A percentile compares a stretch with the other conserved stretches of the same genome.
These are phyloP conservation scores for Aurelia aurita complex sp. Pacific DNA, from an alignment of 30 jellyfish, hydroid and myxozoan genomes.

Conservation along the genomic window DNA sequence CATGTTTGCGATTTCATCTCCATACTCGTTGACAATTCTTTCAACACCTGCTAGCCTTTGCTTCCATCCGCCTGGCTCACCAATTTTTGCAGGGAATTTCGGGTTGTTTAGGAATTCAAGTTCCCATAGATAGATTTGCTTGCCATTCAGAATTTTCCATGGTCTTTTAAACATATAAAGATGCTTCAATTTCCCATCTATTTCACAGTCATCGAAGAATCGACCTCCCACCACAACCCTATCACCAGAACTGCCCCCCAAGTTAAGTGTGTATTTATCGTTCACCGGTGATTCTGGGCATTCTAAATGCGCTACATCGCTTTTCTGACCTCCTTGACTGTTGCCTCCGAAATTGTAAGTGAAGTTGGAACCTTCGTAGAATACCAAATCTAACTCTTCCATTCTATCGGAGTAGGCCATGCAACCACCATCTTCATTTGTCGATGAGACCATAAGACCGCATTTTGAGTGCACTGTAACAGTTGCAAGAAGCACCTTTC, in stretches of 20 bases:
- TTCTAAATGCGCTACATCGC: background rate
- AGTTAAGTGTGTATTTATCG: background rate
- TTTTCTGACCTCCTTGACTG: background rate
- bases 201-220: conserved; percentile 7
- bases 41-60: conserved; percentile 23
- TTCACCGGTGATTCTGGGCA: conserved; percentile 4
- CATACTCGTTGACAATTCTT: conserved; percentile 31
- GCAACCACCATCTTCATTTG: background rate
- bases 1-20: conserved; percentile 1
- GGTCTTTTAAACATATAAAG: background rate
- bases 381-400: background rate
- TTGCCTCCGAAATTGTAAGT: background rate
- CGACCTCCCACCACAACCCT: background rate
- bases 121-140: background rate
- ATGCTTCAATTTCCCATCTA: background rate
- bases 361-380: background rate
- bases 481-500: conserved; percentile 25
- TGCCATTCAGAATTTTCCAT: conserved; percentile 14
- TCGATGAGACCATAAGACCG: background rate
- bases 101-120: background rate
- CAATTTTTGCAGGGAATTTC: conserved; percentile 1
- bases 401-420: background rate
- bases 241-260: conserved; percentile 10
- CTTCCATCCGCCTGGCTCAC: background rate
- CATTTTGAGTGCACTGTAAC: conserved; percentile 24